These are phyloP conservation scores for Nebria ingens DNA, from an alignment of 1,140 invertebrate genomes.

Conservation along the genomic window DNA sequence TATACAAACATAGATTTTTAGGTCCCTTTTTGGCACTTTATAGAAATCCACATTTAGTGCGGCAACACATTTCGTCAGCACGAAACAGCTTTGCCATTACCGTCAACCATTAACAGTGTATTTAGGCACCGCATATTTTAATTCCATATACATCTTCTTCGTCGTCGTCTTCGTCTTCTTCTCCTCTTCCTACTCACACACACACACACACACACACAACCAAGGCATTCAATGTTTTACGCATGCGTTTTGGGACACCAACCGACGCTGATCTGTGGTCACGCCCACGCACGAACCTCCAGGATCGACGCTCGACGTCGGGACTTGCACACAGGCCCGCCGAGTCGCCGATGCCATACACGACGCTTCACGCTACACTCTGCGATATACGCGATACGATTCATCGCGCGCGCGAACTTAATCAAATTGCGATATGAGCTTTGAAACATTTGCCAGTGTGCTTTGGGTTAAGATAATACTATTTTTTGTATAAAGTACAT, in stretches of 20 bases:
- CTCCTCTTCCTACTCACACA: neutral
- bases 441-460: too few relatives aligned
- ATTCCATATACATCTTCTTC: constrained; percentile 6
- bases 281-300: neutral
- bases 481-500: too few relatives aligned
- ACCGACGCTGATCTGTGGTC: neutral
- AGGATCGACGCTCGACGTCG: constrained; percentile 16
- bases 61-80: neutral
- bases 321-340: constrained; percentile 21
- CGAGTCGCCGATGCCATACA: neutral
- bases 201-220: too few relatives aligned
- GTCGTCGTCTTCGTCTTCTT: neutral
- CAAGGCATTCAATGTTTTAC: neutral
- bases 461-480: too few relatives aligned
- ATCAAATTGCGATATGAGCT: too few relatives aligned
- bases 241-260: neutral
- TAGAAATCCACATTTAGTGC: neutral
- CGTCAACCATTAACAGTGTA: constrained; percentile 4
- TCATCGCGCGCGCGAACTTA: constrained; percentile 22
- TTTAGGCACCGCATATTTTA: constrained; percentile 5
- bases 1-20: neutral
- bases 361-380: constrained; percentile 26
- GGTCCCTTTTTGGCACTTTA: neutral
- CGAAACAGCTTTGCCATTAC: neutral
- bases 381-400: neutral